Base-by-base conservation (phyloP, 2,888 invertebrate genomes). In the Epistrophe grossulariae region DNA sequence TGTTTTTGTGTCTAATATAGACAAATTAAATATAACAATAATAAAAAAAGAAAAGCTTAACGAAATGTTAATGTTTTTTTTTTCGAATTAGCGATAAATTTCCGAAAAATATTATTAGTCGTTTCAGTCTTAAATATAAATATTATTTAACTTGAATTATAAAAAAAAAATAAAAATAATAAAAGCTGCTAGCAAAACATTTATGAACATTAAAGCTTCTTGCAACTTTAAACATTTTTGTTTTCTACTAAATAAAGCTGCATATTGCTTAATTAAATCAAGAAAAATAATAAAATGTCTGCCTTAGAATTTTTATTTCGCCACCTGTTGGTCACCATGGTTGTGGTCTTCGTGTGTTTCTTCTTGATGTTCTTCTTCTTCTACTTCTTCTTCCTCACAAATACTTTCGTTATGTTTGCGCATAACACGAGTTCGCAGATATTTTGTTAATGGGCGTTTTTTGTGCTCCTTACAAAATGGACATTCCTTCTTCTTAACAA, bases 391-490 rank as follows among this genome's bases (percentile, higher is more conserved):
- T 79, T 94, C 94, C 88, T 94, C 94, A 88, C 93, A 93, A 84
- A 94, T 93, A 88, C 94, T 93, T 72, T 93, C 92, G 88, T 93
- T 92, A 82, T 93, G 92, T 89, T 93, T 93, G n/a, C 93, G 92
- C 24, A 93, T 92, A n/a, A 93, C 92, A 79, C 94, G 94, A 82
- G 93, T 93, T 66, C 93, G 91, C 88, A 94, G 93, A 89, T 94
- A 94, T 72, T 92, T 93, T 3, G 93, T 93, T 5, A 94, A 90
- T 4, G 93, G 93, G 55, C 94, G 92, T 84, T 94, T 93, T 89
- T 94, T 94, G 84, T 93, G 94, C 88, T 94, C 94, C 83, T 93
- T 93, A 90, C 94, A 94, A 79, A 94, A 93, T 15, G 94, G 93
- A 78, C 94, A 94, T 43, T 92, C 92, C 82, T 93, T 93, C 85